Percentiles rank a stretch among this genome's conserved stretches.
phyloP scores from a whole-genome alignment of 1,140 invertebrate species.

The Helicoverpa zea region DNA sequence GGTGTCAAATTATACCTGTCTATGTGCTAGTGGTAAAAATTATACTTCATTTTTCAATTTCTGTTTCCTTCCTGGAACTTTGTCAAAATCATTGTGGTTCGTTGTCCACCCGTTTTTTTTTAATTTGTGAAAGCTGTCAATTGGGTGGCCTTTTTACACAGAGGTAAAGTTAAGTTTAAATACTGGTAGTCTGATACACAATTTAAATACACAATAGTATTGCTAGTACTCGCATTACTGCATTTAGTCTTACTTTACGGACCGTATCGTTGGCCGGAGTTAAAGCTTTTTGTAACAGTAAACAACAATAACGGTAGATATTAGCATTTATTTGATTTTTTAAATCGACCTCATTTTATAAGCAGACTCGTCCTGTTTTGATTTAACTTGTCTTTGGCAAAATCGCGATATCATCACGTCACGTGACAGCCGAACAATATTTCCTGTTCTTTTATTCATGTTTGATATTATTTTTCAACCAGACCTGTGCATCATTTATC shows the following conservation, averaged over 20 bases:
- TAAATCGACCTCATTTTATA: constrained; percentile 11
- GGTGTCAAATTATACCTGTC: constrained; percentile 37
- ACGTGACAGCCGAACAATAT: neutral
- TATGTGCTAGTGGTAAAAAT: constrained; percentile 2
- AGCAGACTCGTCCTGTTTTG: neutral
- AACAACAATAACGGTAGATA: constrained; percentile 53
- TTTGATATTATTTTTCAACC: constrained; percentile 18
- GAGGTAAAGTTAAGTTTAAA: too few relatives aligned
- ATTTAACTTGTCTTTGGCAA: neutral
- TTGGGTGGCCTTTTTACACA: neutral
- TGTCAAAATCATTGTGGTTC: neutral
- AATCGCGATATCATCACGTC: neutral
- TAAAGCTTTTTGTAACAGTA: constrained; percentile 37
- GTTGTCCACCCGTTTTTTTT: neutral
- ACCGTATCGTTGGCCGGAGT: constrained; percentile 2
- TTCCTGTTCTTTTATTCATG: neutral
- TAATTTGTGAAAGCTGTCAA: neutral
- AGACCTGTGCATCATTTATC: constrained; percentile 21
- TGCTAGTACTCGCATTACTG: constrained; percentile 14
- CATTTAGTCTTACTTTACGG: constrained; percentile 31
- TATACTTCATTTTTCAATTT: neutral
- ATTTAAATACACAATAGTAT: constrained; percentile 18
- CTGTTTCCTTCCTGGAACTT: neutral
- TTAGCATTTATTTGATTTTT: constrained; percentile 63
- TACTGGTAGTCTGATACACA: neutral